A percentile compares a stretch with the other conserved stretches of the same genome.
Evolutionary conservation across 2,888 invertebrate species (phyloP).

Genomic region (Amblyjoppa proteus): DNA sequence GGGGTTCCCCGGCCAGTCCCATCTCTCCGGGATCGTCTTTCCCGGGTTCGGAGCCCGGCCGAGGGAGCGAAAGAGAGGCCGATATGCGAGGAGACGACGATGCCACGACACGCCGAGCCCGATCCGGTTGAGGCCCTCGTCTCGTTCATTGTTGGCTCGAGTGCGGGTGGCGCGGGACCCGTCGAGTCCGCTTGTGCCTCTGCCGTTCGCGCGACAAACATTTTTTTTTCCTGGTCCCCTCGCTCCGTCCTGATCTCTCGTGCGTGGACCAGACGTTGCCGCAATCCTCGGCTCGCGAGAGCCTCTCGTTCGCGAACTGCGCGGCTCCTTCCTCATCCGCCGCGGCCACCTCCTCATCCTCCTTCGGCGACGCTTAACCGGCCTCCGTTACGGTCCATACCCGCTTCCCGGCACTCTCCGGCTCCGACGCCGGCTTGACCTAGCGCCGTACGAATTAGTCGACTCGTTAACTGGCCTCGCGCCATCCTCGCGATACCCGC

Average conservation of each 20-base stretch:
- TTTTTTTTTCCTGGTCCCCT: constrained; percentile 16
- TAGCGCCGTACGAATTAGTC: constrained; percentile 82
- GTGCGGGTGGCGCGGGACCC: constrained; percentile 78
- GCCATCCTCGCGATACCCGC: constrained; percentile 67
- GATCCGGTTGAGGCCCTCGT: constrained; percentile 62
- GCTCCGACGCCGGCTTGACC: constrained; percentile 70
- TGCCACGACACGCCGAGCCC: constrained; percentile 64
- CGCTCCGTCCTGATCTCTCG: constrained; percentile 9
- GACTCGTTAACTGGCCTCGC: constrained; percentile 80
- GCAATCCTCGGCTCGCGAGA: neutral
- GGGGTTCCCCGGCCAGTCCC: constrained; percentile 78
- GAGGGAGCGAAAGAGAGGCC: constrained; percentile 26
- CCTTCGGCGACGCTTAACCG: constrained; percentile 69
- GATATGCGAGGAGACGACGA: constrained; percentile 23
- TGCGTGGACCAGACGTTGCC: constrained; percentile 16
- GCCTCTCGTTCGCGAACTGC: neutral
- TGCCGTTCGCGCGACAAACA: constrained; percentile 32
- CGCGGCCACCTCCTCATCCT: constrained; percentile 42
- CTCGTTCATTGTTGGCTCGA: constrained; percentile 74
- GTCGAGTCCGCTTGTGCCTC: constrained; percentile 32
- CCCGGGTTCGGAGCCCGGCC: constrained; percentile 68
- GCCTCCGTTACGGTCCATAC: constrained; percentile 55
- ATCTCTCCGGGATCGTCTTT: constrained; percentile 81
- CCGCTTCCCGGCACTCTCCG: constrained; percentile 41
- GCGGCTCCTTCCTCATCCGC: constrained; percentile 16